A percentile compares a stretch with the other conserved stretches of the same genome.
Evolutionary conservation across 2,797 vertebrate species (phyloP).

Genomic region (Mormyrops boulengeri): DNA sequence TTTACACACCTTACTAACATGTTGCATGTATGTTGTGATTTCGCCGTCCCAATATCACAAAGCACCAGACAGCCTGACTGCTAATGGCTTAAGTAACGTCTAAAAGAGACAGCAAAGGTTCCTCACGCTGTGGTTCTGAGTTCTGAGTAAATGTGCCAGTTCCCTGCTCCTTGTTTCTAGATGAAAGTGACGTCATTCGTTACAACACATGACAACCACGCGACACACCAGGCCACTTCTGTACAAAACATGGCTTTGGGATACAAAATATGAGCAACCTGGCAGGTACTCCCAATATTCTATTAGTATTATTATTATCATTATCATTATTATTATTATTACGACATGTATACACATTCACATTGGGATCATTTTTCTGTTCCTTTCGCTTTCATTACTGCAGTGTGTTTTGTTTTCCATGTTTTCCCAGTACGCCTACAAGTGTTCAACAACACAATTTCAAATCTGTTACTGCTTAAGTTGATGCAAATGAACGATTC

Average conservation of each 20-base stretch:
- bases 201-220: constrained; percentile 70
- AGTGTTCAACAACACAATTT: neutral
- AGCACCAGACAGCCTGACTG: constrained; percentile 13
- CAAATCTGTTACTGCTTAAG: constrained; percentile 2
- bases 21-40: neutral
- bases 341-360: neutral
- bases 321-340: constrained; percentile 8
- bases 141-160: constrained; percentile 23
- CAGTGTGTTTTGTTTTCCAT: neutral
- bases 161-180: constrained; percentile 9
- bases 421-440: neutral
- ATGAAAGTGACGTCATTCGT: constrained; percentile 67
- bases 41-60: constrained; percentile 33
- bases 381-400: neutral
- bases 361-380: neutral
- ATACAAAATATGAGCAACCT: constrained; percentile 62
- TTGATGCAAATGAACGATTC: constrained; percentile 44
- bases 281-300: constrained; percentile 64
- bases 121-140: constrained; percentile 24
- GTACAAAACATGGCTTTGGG: constrained; percentile 57
- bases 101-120: constrained; percentile 37
- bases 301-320: constrained; percentile 51
- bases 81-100: constrained; percentile 31
- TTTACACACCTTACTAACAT: neutral
- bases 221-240: constrained; percentile 51